These are phyloP conservation scores for honey bee (Apis mellifera) DNA, from an alignment of 1,140 invertebrate species.

Conservation along the genomic window DNA sequence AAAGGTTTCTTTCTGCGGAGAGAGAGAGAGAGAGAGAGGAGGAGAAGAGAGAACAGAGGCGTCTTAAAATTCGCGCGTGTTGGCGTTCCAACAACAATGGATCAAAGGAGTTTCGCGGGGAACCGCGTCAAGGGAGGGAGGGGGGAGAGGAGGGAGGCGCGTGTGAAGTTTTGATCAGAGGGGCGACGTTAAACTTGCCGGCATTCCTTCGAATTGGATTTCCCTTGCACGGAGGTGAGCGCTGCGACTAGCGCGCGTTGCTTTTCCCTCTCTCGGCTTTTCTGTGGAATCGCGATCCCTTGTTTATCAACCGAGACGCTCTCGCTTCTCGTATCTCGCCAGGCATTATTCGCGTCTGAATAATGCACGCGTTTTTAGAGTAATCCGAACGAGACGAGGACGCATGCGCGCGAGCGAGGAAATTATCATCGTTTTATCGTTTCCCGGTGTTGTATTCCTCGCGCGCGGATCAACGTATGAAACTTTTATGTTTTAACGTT, in stretches of 20 bases:
- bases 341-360: too few relatives aligned
- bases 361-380: too few relatives aligned
- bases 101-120: constrained; percentile 27
- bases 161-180: constrained; percentile 35
- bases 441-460: too few relatives aligned
- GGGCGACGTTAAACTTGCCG: not conserved
- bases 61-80: constrained; percentile 38
- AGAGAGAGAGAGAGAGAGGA: too few relatives aligned
- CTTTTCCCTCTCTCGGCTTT: not conserved
- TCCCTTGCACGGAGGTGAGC: constrained; percentile 7
- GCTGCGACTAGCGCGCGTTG: not conserved
- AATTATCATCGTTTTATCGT: too few relatives aligned
- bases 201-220: constrained; percentile 27
- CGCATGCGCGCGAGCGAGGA: too few relatives aligned
- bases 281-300: not conserved
- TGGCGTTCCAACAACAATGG: constrained; percentile 28
- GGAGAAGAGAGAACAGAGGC: constrained; percentile 21
- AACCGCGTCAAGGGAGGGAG: constrained; percentile 12
- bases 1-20: not conserved
- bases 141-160: too few relatives aligned
- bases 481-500: too few relatives aligned
- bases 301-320: too few relatives aligned
- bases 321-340: too few relatives aligned
- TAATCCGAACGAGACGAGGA: too few relatives aligned
- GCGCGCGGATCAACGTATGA: too few relatives aligned